Evolutionary conservation across 2,113 vertebrate species (phyloP), one percentile per base, ranked within the genome.

Genomic region (Scartelaos histophorus): DNA sequence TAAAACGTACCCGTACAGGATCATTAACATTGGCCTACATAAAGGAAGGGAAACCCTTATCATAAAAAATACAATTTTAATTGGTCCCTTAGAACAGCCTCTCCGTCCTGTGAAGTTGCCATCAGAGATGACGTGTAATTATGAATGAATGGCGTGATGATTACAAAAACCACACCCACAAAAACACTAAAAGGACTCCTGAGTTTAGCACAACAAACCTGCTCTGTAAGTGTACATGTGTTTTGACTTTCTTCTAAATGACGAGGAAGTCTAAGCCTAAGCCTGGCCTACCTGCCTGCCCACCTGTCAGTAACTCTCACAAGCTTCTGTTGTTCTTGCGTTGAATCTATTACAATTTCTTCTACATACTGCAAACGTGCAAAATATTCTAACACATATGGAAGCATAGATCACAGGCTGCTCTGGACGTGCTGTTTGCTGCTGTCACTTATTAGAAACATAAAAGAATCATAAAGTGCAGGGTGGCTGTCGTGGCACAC

Each of bases 91-190:
- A 13, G 43, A 7, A 45, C 57, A 24, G 7, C 38, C 22, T 13
- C 22, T 49, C 65, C 53, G 69, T 73, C 70, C 49, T 56, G 15
- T n/a, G 12, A 34, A 56, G 69, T 72, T 72, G 68, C 57, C 51
- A 76, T 45, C 43, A 60, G 24, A 16, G 66, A 38, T 69, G 64
- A 65, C n/a, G 66, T 69, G 43, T 12, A 2, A 25, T 25, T 76
- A 71, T 75, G 47, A 17, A 17, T 66, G 64, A 66, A 66, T 71
- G 61, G 53, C 17, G 35, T 53, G 67, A 67, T 34, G 70, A 61
- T 62, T 0, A 65, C 24, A 70, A n/a, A 16, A 38, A 19, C 58
- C 73, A 76, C 78, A 67, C 73, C 75, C 81, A 69, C 62, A 9
- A 75, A 43, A 46, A 51, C 22, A 3, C 21, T 51, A 24, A 49